Conservation (phyloP, 2,113 vertebrate species). For the Austrofundulus limnaeus region DNA sequence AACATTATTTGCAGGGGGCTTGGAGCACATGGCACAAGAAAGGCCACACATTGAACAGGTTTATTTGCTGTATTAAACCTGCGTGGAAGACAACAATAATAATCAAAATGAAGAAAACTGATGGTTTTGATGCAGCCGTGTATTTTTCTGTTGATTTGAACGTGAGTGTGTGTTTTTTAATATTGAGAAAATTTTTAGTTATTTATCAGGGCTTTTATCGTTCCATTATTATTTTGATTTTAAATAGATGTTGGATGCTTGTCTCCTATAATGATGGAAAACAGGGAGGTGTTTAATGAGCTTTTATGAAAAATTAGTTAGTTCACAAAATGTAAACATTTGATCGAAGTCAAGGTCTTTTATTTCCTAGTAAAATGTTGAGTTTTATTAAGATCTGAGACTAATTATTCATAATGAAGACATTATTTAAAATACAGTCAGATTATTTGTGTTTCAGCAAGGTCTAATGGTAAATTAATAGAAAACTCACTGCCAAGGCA, state of each 20-base stretch:
- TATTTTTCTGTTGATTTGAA: conserved; percentile 38
- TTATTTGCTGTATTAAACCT: neutral
- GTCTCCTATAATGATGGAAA: too few species aligned
- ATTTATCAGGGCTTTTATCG: conserved; percentile 13
- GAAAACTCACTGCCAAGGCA: conserved; percentile 59
- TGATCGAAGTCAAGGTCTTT: conserved; percentile 1
- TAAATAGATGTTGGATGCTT: conserved; percentile 50
- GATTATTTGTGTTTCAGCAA: too few species aligned
- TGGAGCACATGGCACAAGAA: conserved; percentile 13
- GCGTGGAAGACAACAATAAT: neutral
- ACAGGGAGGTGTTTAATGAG: too few species aligned
- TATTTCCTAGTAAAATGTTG: neutral
- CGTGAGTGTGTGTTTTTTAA: conserved; percentile 56
- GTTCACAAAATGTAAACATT: neutral
- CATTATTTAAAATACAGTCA: conserved; percentile 5
- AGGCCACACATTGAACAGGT: neutral
- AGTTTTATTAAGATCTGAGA: neutral
- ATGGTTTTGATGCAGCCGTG: neutral
- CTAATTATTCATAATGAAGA: conserved; percentile 11
- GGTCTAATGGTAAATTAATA: conserved; percentile 38
- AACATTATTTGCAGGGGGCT: neutral
- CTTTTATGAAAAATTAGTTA: conserved; percentile 18
- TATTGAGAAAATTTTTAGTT: conserved; percentile 28
- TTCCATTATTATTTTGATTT: conserved; percentile 34
- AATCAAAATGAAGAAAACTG: too few species aligned